phyloP scores from a whole-genome alignment of 2,888 invertebrate species.

The Microplitis deprimator region DNA sequence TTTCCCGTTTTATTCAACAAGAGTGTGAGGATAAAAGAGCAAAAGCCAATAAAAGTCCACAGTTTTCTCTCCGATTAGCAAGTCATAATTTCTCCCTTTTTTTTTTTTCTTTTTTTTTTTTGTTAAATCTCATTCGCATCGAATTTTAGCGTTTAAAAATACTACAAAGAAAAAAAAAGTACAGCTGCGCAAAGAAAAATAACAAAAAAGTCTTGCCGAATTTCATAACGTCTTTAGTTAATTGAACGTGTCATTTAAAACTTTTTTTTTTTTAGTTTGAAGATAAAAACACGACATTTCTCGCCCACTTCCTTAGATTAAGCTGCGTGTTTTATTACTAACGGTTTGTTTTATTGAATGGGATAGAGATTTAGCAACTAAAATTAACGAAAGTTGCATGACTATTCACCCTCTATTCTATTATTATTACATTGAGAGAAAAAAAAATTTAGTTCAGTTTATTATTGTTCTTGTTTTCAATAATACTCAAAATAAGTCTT shows the following conservation, averaged over 20 bases:
- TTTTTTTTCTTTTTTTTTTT: neutral
- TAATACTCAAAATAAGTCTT: neutral
- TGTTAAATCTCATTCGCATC: constrained; percentile 7
- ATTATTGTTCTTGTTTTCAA: no score
- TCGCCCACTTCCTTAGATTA: neutral
- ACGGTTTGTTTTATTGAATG: no score
- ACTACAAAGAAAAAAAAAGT: neutral
- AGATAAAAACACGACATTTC: neutral
- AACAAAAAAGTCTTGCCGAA: neutral
- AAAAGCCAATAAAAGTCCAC: constrained; percentile 5
- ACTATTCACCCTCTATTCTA: constrained; percentile 24
- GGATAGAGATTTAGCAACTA: constrained; percentile 33
- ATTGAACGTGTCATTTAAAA: neutral
- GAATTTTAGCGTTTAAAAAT: constrained; percentile 22
- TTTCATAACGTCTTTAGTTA: neutral
- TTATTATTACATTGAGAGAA: constrained; percentile 2
- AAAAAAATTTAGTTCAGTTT: neutral
- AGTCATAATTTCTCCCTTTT: constrained; percentile 15
- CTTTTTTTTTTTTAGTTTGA: neutral
- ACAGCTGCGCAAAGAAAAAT: neutral
- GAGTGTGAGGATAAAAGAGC: constrained; percentile 10
- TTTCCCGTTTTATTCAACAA: constrained; percentile 33
- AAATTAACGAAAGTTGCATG: constrained; percentile 36
- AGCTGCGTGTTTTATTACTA: neutral
- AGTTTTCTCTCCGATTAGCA: constrained; percentile 41